Base-by-base conservation (phyloP, 2,113 vertebrate species). In the Dicaeum eximium region DNA sequence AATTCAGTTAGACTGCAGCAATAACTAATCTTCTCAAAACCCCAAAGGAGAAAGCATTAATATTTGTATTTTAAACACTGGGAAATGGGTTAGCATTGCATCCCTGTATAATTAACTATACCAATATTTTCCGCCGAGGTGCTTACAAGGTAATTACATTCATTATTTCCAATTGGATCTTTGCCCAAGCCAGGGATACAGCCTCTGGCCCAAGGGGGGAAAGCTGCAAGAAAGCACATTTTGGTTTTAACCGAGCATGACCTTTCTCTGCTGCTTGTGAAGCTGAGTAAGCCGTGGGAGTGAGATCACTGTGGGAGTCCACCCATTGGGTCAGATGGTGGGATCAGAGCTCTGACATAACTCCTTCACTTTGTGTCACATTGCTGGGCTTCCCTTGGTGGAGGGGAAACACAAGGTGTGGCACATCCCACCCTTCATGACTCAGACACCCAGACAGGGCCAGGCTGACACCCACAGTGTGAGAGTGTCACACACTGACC, bases 111-210 rank as follows among this genome's bases (percentile, higher is more conserved):
- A 96, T 96, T 91, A 92, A 72, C 85, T 78, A 11, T 58, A 87
- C 84, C 82, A 86, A 27, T 92, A 80, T 95, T 96, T 96, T 92
- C 81, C 90, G 78, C 66, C 64, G 42, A 96, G 93, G 81, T 96
- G 88, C 95, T 95, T 93, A 92, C 67, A 66, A 64, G 74, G 87
- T 95, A 95, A 95, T 95, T 94, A 83, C 85, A 60, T 94, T 90
- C 44, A 48, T 94, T 94, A 96, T 80, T 95, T 92, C 90, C 88
- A 67, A 3, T 78, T 78, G 90, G 88, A 80, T 82, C 86, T 95
- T 88, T 77, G 87, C 84, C 94, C 79, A 66, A 53, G 50, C 65
- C 58, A 72, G 66, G 45, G 30, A 83, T 90, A 27, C 24, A 62
- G 90, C 80, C 65, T 82, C 87, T 95, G 84, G 87, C 89, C 67